A percentile compares a stretch with the other conserved stretches of the same genome.
Evolutionary conservation across 2,113 vertebrate species (phyloP).

Genomic region (Lucifuga dentata): DNA sequence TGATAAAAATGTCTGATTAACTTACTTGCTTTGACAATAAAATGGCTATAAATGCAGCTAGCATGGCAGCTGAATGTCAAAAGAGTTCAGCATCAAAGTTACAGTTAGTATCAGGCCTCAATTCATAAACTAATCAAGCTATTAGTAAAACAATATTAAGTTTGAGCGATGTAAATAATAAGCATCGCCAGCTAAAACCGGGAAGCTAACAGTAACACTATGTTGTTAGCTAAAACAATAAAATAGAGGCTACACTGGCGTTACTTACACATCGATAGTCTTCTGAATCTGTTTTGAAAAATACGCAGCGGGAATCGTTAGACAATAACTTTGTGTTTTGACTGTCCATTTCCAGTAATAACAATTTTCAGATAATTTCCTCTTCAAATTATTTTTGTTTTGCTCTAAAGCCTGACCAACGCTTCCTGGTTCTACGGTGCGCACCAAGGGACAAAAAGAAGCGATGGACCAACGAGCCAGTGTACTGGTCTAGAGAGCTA

Average conservation of each 20-base stretch:
- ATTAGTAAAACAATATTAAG: not conserved
- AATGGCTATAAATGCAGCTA: not conserved
- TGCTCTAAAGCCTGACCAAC: conserved; percentile 15
- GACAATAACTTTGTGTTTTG: conserved; percentile 30
- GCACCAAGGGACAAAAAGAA: conserved; percentile 63
- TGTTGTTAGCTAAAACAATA: conserved; percentile 11
- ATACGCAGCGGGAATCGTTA: conserved; percentile 72
- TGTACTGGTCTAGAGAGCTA: too few relatives aligned
- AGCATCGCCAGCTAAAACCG: not conserved
- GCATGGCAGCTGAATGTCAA: not conserved
- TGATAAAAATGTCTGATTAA: too few relatives aligned
- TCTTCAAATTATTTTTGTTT: conserved; percentile 54
- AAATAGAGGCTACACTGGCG: conserved; percentile 6
- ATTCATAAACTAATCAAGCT: not conserved
- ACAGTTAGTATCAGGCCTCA: not conserved
- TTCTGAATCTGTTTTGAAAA: conserved; percentile 71
- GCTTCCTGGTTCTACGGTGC: conserved; percentile 75
- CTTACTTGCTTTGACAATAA: too few relatives aligned
- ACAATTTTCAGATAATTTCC: conserved; percentile 14
- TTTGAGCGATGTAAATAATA: not conserved
- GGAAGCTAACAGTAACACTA: not conserved
- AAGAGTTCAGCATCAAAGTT: not conserved
- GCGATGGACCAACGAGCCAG: too few relatives aligned
- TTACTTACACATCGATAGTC: conserved; percentile 85
- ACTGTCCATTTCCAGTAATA: conserved; percentile 42